Conservation (phyloP, 1,140 invertebrate genomes). For the Cyclargus thomasi region DNA sequence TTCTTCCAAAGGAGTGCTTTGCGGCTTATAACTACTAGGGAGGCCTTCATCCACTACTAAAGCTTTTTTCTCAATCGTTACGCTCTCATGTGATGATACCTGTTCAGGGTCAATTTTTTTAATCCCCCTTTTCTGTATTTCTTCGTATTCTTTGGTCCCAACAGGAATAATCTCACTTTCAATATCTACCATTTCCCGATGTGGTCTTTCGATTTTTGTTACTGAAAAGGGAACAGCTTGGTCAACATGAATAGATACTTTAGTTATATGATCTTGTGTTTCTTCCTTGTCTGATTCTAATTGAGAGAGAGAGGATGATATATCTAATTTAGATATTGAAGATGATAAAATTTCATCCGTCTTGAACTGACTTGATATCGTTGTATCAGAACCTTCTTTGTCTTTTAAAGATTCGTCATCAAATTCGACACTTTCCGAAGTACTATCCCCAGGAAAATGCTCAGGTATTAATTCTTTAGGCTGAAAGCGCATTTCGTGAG, state of each 20-base stretch:
- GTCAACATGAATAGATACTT: slow-evolving; percentile 32
- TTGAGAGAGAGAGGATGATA: slow-evolving; percentile 53
- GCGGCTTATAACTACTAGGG: slow-evolving; percentile 22
- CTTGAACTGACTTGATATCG: slow-evolving; percentile 63
- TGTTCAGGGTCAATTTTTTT: slow-evolving; percentile 29
- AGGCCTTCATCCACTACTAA: slow-evolving; percentile 36
- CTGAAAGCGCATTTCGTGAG: slow-evolving; percentile 92
- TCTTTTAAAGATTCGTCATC: slow-evolving; percentile 62
- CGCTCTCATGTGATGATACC: slow-evolving; percentile 29
- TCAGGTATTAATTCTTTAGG: slow-evolving; percentile 77
- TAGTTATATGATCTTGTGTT: slow-evolving; percentile 42
- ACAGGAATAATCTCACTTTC: slow-evolving; percentile 71
- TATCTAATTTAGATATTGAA: slow-evolving; percentile 65
- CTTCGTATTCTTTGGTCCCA: slow-evolving; percentile 64
- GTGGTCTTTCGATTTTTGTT: slow-evolving; percentile 55
- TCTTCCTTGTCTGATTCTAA: slow-evolving; percentile 51
- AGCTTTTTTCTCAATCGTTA: slow-evolving; percentile 36
- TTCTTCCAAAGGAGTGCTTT: slow-evolving; percentile 38
- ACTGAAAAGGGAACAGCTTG: slow-evolving; percentile 55
- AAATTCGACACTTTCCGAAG: slow-evolving; percentile 61
- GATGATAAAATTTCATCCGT: slow-evolving; percentile 63
- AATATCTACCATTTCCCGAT: slow-evolving; percentile 64
- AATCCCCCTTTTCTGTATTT: slow-evolving; percentile 54
- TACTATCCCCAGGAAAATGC: slow-evolving; percentile 58
- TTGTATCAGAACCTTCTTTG: slow-evolving; percentile 60